These are phyloP conservation scores for Nephila pilipes DNA, from an alignment of 1,140 invertebrate genomes.

Conservation along the genomic window DNA sequence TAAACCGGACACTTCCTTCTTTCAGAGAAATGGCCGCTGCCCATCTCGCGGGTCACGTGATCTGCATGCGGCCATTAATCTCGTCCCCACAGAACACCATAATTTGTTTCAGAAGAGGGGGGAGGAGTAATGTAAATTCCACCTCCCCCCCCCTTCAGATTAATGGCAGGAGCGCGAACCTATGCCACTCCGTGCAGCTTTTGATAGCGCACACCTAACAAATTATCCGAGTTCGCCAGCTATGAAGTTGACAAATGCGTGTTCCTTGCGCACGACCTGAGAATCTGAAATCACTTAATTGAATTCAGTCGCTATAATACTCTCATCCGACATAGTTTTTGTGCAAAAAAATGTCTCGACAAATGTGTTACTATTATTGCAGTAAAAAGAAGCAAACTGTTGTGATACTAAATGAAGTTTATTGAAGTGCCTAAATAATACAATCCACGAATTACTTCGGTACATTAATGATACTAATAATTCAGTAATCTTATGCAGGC, in stretches of 20 bases:
- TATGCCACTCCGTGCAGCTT: not conserved
- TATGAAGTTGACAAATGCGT: not conserved
- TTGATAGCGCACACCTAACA: not conserved
- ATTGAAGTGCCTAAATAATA: too few species aligned
- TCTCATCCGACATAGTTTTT: not conserved
- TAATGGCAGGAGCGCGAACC: constrained; percentile 14
- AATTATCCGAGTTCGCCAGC: not conserved
- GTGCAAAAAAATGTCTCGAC: too few species aligned
- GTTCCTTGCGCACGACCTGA: not conserved
- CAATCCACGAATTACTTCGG: too few species aligned
- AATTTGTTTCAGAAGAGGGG: constrained; percentile 56
- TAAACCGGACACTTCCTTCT: not conserved
- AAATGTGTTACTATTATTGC: too few species aligned
- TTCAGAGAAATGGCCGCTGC: not conserved
- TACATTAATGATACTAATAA: too few species aligned
- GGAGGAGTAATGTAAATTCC: constrained; percentile 10
- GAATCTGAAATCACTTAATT: not conserved
- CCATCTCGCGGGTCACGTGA: constrained; percentile 58
- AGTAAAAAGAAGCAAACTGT: too few species aligned
- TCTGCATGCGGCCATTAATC: constrained; percentile 48
- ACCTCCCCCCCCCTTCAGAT: not conserved
- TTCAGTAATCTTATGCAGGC: too few species aligned
- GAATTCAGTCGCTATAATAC: not conserved
- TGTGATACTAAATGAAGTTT: too few species aligned
- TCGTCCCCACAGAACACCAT: constrained; percentile 29